These are phyloP conservation scores for Drosophila micromelanica DNA, from an alignment of 1,140 invertebrate genomes.

Conservation along the genomic window DNA sequence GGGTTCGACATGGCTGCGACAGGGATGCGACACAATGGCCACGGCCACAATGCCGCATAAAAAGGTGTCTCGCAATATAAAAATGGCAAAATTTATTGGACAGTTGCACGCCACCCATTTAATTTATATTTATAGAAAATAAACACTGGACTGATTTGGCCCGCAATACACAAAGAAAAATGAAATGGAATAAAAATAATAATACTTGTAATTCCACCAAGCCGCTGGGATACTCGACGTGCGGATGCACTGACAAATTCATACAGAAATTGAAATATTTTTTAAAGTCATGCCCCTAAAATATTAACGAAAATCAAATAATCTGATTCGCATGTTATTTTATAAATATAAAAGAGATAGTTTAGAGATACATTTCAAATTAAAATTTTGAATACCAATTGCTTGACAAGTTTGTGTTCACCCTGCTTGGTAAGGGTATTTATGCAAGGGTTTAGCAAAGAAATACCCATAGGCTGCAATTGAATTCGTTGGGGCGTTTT, in stretches of 20 bases:
- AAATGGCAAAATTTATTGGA: slow-evolving; percentile 83
- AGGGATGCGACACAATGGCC: slow-evolving; percentile 63
- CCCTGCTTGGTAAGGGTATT: slow-evolving; percentile 2
- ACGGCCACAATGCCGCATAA: slow-evolving; percentile 55
- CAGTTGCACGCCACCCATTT: slow-evolving; percentile 81
- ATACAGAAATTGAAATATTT: no score
- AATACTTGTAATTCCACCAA: not conserved
- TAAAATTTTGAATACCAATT: not conserved
- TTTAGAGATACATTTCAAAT: not conserved
- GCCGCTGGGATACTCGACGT: not conserved
- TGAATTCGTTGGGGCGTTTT: slow-evolving; percentile 23
- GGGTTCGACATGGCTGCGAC: slow-evolving; percentile 66
- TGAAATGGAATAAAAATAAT: slow-evolving; percentile 23
- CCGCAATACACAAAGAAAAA: slow-evolving; percentile 1
- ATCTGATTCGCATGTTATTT: no score
- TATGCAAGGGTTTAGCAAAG: not conserved
- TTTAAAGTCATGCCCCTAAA: no score
- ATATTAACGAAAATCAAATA: no score
- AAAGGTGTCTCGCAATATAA: slow-evolving; percentile 72
- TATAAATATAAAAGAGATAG: no score
- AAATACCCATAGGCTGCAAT: slow-evolving; percentile 10
- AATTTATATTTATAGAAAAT: slow-evolving; percentile 82
- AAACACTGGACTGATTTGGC: slow-evolving; percentile 64
- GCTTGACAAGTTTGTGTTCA: not conserved
- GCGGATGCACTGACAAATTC: slow-evolving; percentile 1